These are phyloP conservation scores for Atlantisia rogersi DNA, from an alignment of 2,113 vertebrate species.

Conservation along the genomic window DNA sequence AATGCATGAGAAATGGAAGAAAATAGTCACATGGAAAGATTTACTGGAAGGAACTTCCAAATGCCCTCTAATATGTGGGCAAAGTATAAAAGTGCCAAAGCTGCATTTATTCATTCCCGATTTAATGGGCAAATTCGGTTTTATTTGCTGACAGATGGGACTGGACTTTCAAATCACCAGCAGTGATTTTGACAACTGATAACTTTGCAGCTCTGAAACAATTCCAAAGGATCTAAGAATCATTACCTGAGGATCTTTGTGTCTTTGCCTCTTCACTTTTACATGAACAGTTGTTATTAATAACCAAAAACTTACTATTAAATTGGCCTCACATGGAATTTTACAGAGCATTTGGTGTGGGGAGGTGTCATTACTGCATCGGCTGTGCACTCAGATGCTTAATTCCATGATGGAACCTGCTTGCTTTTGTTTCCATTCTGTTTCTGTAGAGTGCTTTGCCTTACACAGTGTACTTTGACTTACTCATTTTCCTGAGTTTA, in stretches of 20 bases:
- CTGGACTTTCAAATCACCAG: neutral
- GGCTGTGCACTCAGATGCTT: neutral
- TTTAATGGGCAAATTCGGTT: neutral
- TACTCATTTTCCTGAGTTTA: neutral
- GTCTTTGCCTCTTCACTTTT: neutral
- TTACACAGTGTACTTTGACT: neutral
- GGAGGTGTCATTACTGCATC: neutral
- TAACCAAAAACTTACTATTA: neutral
- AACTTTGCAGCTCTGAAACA: neutral
- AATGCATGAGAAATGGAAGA: neutral
- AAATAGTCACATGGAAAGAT: neutral
- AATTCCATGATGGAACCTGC: neutral
- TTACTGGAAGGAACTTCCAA: neutral
- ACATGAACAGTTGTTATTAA: neutral
- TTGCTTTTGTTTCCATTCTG: neutral
- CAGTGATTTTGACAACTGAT: neutral
- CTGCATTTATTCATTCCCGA: neutral
- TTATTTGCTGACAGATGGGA: neutral
- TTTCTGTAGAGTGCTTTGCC: neutral
- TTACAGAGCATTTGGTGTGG: neutral
- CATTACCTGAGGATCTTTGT: neutral
- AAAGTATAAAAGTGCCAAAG: neutral
- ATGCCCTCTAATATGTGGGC: neutral
- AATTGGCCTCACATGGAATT: neutral
- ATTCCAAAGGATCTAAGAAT: neutral